These are phyloP conservation scores for Hyperoplus lanceolatus DNA, from an alignment of 2,797 vertebrate genomes.

Conservation along the genomic window DNA sequence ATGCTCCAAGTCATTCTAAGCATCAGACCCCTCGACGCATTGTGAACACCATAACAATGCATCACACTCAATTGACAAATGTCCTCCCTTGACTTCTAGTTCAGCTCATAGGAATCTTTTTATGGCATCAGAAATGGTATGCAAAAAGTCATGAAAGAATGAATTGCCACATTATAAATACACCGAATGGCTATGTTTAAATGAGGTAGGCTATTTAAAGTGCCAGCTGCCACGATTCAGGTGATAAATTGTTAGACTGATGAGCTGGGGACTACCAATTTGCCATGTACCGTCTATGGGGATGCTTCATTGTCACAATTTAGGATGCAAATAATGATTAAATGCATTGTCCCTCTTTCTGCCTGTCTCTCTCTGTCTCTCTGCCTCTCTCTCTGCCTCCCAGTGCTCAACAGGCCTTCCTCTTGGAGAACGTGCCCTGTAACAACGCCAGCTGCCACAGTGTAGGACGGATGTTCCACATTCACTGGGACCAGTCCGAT, in stretches of 20 bases:
- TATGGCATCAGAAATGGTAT: not conserved
- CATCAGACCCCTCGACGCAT: not conserved
- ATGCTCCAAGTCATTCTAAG: not conserved
- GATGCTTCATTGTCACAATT: not conserved
- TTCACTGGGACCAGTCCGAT: slow-evolving; percentile 94
- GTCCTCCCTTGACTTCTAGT: not conserved
- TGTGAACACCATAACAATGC: not conserved
- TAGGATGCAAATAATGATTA: slow-evolving; percentile 4
- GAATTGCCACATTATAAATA: not conserved
- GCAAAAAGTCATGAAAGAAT: not conserved
- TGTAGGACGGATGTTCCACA: slow-evolving; percentile 89
- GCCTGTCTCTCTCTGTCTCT: not conserved
- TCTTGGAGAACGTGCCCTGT: slow-evolving; percentile 94
- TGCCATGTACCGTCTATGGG: not conserved
- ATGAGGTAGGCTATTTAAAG: not conserved
- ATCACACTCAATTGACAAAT: not conserved
- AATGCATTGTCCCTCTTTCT: not conserved
- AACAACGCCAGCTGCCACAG: slow-evolving; percentile 85
- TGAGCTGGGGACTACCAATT: not conserved
- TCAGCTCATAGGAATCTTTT: not conserved
- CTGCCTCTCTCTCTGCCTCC: not conserved
- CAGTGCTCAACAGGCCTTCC: slow-evolving; percentile 92
- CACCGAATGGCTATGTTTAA: not conserved
- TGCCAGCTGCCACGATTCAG: slow-evolving; percentile 4
- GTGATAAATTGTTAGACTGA: not conserved